phyloP scores from a whole-genome alignment of 1,140 invertebrate species.

The Uloborus diversus region DNA sequence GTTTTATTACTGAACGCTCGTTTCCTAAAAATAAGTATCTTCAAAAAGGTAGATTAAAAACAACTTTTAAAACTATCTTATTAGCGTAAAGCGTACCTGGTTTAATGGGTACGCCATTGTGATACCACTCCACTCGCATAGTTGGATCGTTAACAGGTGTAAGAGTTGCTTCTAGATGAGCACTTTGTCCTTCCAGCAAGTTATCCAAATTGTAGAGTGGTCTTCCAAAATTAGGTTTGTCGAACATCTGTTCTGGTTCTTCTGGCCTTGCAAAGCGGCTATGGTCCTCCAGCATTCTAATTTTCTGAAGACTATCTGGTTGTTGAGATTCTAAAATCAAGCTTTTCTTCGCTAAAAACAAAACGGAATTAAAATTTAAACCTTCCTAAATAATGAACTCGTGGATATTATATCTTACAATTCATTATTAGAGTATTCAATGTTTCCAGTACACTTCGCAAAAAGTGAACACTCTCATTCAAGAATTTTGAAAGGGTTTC shows the following conservation, averaged over 20 bases:
- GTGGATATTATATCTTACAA: too few relatives aligned
- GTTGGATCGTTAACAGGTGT: constrained; percentile 94
- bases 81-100: constrained; percentile 72
- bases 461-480: background rate
- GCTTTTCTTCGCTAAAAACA: constrained; percentile 76
- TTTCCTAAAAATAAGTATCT: too few relatives aligned
- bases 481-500: background rate
- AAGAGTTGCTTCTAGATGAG: constrained; percentile 92
- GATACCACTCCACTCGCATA: constrained; percentile 95
- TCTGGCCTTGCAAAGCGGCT: constrained; percentile 77
- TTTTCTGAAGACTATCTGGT: constrained; percentile 89
- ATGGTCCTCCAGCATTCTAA: constrained; percentile 89
- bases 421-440: too few relatives aligned
- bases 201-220: constrained; percentile 84
- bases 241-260: constrained; percentile 78
- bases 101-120: constrained; percentile 88
- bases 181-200: constrained; percentile 85
- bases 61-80: too few relatives aligned
- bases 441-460: too few relatives aligned
- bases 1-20: too few relatives aligned
- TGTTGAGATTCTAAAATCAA: constrained; percentile 95
- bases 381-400: too few relatives aligned
- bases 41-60: too few relatives aligned
- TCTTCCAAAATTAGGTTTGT: constrained; percentile 88
- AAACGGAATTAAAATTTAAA: background rate